These are phyloP conservation scores for Pinctada fucata DNA, from an alignment of 2,888 invertebrate genomes.

Conservation along the genomic window DNA sequence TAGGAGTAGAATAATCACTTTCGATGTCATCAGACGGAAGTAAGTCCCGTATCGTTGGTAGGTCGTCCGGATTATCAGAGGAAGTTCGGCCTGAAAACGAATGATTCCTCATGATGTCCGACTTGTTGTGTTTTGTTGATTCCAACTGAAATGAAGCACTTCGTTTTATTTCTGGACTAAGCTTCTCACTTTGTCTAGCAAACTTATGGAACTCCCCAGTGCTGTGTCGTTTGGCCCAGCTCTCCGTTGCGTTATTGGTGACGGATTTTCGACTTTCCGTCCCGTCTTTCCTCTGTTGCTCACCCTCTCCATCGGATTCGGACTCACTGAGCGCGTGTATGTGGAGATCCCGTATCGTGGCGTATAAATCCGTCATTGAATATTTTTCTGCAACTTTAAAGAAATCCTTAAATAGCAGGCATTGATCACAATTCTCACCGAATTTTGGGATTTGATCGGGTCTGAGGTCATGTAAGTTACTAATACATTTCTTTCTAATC, in stretches of 20 bases:
- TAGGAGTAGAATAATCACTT: background rate
- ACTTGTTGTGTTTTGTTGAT: background rate
- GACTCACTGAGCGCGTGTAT: slow-evolving; percentile 36
- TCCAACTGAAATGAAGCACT: slow-evolving; percentile 25
- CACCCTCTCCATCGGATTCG: slow-evolving; percentile 32
- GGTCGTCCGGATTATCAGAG: background rate
- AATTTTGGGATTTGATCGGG: slow-evolving; percentile 28
- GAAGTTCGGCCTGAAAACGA: slow-evolving; percentile 25
- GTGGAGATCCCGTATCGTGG: slow-evolving; percentile 39
- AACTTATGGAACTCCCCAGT: background rate
- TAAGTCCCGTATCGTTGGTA: background rate
- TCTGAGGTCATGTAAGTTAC: slow-evolving; percentile 21
- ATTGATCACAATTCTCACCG: slow-evolving; percentile 33
- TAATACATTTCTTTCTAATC: slow-evolving; percentile 35
- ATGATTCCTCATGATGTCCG: slow-evolving; percentile 27
- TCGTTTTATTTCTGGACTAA: slow-evolving; percentile 14
- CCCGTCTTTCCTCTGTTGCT: background rate
- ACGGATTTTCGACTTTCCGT: background rate
- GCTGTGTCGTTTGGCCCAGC: slow-evolving; percentile 8
- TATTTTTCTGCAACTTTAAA: slow-evolving; percentile 31
- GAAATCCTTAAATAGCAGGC: slow-evolving; percentile 37
- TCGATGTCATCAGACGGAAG: background rate
- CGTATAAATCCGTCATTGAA: slow-evolving; percentile 42
- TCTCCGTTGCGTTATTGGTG: background rate
- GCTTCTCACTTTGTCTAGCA: slow-evolving; percentile 1